Conservation (phyloP, 2,888 invertebrate genomes). For the Amblyjoppa fuscipennis region DNA sequence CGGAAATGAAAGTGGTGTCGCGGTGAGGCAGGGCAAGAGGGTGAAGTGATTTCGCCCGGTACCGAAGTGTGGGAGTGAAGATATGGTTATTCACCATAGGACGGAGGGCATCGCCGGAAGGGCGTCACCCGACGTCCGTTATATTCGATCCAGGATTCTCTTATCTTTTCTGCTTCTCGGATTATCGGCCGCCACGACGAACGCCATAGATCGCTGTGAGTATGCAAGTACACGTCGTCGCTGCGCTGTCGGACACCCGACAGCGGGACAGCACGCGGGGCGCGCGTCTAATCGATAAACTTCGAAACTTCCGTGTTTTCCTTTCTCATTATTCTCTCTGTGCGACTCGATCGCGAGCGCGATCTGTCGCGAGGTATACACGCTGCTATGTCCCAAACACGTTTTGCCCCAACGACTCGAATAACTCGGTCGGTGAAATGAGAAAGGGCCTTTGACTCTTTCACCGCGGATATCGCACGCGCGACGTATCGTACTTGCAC, state of each 20-base stretch:
- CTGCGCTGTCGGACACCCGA: too few species aligned
- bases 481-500: constrained; percentile 11
- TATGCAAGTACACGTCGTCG: constrained; percentile 55
- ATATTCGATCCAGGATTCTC: constrained; percentile 74
- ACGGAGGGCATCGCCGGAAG: constrained; percentile 78
- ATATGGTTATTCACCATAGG: constrained; percentile 78
- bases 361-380: constrained; percentile 26
- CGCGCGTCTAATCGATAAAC: constrained; percentile 57
- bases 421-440: constrained; percentile 39
- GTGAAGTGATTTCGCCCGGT: constrained; percentile 79
- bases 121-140: constrained; percentile 78
- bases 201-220: constrained; percentile 82
- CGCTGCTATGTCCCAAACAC: constrained; percentile 35
- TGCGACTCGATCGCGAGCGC: constrained; percentile 51
- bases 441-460: constrained; percentile 55
- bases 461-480: constrained; percentile 42
- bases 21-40: constrained; percentile 82
- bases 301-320: constrained; percentile 55
- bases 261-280: neutral
- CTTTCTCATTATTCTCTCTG: constrained; percentile 63
- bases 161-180: constrained; percentile 72
- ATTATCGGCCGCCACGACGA: constrained; percentile 71
- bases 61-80: constrained; percentile 67
- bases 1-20: constrained; percentile 79
- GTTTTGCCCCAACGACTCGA: constrained; percentile 52